Conservation (phyloP, 2,888 invertebrate species). For the Acronicta alni region DNA sequence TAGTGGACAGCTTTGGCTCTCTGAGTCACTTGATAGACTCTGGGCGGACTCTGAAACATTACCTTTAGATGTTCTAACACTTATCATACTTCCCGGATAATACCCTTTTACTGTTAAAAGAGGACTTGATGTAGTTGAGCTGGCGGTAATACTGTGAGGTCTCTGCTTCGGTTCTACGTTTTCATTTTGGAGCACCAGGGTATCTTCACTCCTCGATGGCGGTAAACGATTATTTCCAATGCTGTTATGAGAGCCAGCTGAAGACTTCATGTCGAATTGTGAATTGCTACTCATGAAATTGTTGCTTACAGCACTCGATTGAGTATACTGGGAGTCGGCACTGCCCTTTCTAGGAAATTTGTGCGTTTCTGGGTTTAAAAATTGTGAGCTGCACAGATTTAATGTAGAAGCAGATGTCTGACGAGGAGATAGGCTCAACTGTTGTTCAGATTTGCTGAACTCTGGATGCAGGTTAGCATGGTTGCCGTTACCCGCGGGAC, state of each 20-base stretch:
- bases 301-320: constrained; percentile 79
- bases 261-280: constrained; percentile 82
- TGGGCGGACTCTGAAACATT: constrained; percentile 91
- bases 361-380: constrained; percentile 83
- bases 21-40: constrained; percentile 91
- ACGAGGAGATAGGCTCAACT: constrained; percentile 88
- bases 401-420: constrained; percentile 86
- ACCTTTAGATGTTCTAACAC: constrained; percentile 90
- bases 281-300: constrained; percentile 82
- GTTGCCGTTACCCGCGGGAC: constrained; percentile 91
- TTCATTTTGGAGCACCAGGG: constrained; percentile 87
- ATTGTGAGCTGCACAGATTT: constrained; percentile 88
- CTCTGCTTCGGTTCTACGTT: constrained; percentile 84
- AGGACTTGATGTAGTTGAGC: constrained; percentile 92
- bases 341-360: constrained; percentile 88
- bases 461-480: constrained; percentile 90
- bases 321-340: constrained; percentile 89
- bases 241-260: constrained; percentile 77
- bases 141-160: constrained; percentile 89
- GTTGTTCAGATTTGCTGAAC: constrained; percentile 95
- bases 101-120: constrained; percentile 90
- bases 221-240: constrained; percentile 89
- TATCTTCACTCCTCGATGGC: constrained; percentile 95
- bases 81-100: constrained; percentile 90
- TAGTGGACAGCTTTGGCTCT: constrained; percentile 88